Evolutionary conservation across 1,140 invertebrate genomes (phyloP).

Genomic region (Aphis craccivora): DNA sequence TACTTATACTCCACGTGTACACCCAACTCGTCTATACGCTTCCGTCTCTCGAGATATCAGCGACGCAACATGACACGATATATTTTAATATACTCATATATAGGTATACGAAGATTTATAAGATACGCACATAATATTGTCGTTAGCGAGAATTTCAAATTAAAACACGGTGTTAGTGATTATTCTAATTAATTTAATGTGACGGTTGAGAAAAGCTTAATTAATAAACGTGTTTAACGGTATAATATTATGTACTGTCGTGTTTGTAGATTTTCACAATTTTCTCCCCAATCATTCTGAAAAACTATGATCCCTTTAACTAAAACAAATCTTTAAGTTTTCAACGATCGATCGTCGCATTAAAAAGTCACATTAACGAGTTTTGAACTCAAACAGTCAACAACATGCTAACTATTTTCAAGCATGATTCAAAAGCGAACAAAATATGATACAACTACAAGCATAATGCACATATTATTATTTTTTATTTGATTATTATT

Average conservation of each 20-base stretch:
- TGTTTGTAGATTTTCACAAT: neutral
- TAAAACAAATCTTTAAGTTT: neutral
- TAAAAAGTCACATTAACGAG: neutral
- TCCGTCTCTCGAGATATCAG: neutral
- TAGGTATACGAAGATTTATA: neutral
- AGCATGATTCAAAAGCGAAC: neutral
- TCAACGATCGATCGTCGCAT: neutral
- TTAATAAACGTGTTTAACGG: neutral
- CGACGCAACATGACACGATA: neutral
- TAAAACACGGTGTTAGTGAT: neutral
- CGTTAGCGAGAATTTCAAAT: neutral
- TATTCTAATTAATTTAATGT: conserved; percentile 10
- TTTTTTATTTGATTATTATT: neutral
- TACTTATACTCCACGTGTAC: neutral
- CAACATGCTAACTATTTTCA: neutral
- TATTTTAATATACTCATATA: neutral
- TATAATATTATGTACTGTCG: neutral
- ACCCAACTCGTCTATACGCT: neutral
- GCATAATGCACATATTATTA: neutral
- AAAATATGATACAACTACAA: neutral
- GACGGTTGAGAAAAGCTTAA: neutral
- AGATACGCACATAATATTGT: neutral
- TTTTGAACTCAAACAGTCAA: neutral
- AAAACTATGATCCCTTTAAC: neutral
- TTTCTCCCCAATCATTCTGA: neutral